Conservation (phyloP, 2,888 invertebrate species). For the Patella depressa region DNA sequence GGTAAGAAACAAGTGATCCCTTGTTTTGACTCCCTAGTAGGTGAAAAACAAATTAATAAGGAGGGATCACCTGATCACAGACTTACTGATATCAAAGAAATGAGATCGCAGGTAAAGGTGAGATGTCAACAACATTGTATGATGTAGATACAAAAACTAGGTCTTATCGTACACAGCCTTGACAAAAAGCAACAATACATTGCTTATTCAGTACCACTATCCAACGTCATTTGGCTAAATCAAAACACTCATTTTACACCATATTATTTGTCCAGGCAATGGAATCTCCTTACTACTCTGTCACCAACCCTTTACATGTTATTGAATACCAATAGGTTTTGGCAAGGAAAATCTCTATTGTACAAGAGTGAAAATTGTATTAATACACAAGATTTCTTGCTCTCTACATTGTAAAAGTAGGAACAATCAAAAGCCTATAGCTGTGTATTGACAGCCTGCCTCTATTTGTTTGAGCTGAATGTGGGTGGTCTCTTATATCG, state of each 20-base stretch:
- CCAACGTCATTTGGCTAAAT: background rate
- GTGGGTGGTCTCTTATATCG: slow-evolving; percentile 22
- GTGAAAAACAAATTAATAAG: no score
- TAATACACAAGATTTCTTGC: background rate
- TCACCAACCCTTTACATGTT: background rate
- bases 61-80: no score
- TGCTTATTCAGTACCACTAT: no score
- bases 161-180: no score
- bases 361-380: background rate
- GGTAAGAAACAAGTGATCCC: no score
- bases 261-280: slow-evolving; percentile 5
- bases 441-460: slow-evolving; percentile 18
- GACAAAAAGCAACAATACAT: no score
- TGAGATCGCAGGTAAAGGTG: no score
- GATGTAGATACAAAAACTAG: no score
- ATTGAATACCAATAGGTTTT: background rate
- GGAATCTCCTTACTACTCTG: background rate
- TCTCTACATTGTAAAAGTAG: background rate
- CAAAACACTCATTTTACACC: slow-evolving; percentile 3
- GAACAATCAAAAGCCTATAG: slow-evolving; percentile 9
- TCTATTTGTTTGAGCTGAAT: slow-evolving; percentile 23
- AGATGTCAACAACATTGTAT: no score
- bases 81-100: no score
- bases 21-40: no score
- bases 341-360: background rate